Conservation (phyloP, 2,797 vertebrate genomes). For the Galaxias olidus region DNA sequence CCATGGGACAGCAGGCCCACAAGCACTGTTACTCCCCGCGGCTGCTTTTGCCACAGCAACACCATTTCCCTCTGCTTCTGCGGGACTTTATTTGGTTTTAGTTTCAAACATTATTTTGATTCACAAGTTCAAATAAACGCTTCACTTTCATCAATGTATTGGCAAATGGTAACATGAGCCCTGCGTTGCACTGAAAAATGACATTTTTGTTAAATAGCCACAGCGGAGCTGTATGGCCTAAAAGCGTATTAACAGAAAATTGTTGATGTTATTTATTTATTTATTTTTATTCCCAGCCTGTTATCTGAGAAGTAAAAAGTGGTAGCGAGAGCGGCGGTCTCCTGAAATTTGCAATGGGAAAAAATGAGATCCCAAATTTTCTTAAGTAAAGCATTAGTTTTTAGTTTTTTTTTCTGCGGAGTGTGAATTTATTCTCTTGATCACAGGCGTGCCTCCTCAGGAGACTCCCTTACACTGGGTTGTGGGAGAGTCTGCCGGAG, state of each 20-base stretch:
- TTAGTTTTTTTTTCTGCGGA: conserved; percentile 26
- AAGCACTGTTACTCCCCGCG: conserved; percentile 66
- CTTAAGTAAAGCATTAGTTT: conserved; percentile 72
- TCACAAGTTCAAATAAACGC: conserved; percentile 48
- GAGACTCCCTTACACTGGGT: not conserved
- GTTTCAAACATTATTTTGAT: conserved; percentile 46
- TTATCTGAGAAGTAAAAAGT: conserved; percentile 60
- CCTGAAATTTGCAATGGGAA: conserved; percentile 56
- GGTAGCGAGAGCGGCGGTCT: conserved; percentile 61
- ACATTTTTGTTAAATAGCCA: conserved; percentile 63
- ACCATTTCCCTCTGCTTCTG: conserved; percentile 49
- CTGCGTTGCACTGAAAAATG: conserved; percentile 64
- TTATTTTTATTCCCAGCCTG: not conserved
- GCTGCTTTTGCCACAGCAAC: conserved; percentile 51
- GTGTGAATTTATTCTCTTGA: conserved; percentile 70
- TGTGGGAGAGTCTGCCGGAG: conserved; percentile 57
- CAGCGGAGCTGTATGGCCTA: conserved; percentile 55
- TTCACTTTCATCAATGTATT: not conserved
- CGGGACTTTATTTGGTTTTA: conserved; percentile 25
- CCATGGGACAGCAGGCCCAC: conserved; percentile 64
- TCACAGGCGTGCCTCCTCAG: conserved; percentile 47
- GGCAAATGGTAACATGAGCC: not conserved
- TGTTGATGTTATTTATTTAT: conserved; percentile 43
- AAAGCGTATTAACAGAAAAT: conserved; percentile 58
- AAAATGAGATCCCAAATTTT: conserved; percentile 72